Evolutionary conservation across 2,113 vertebrate genomes (phyloP).

Genomic region (Rhipidura dahli): DNA sequence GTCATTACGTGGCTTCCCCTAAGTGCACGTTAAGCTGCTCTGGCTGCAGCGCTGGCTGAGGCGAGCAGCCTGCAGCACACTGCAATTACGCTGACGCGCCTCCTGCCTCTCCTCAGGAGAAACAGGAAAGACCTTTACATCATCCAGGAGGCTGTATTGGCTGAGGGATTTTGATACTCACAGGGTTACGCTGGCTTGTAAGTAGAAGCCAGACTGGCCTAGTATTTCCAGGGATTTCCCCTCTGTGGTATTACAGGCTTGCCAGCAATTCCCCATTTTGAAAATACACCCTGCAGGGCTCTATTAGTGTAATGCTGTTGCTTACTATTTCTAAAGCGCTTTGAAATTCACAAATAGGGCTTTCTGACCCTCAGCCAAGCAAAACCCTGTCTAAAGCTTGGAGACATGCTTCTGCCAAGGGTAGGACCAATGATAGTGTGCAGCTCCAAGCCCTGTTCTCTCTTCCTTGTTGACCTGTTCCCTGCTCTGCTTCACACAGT

Average conservation of each 20-base stretch:
- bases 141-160: neutral
- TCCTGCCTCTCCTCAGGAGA: neutral
- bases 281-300: neutral
- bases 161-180: neutral
- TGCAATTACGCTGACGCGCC: neutral
- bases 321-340: neutral
- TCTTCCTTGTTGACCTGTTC: neutral
- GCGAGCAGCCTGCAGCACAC: neutral
- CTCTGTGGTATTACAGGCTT: neutral
- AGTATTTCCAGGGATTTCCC: constrained; percentile 28
- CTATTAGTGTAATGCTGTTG: neutral
- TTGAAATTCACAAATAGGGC: neutral
- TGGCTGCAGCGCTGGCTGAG: neutral
- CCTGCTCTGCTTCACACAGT: neutral
- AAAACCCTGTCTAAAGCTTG: neutral
- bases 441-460: neutral
- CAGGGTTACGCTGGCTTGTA: neutral
- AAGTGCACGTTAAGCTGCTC: neutral
- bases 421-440: neutral
- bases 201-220: neutral
- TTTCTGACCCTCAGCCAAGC: neutral
- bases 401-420: neutral
- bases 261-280: neutral
- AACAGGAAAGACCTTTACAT: constrained; percentile 29
- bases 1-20: neutral